These are phyloP conservation scores for Hesperia comma DNA, from an alignment of 2,888 invertebrate species.

Conservation along the genomic window DNA sequence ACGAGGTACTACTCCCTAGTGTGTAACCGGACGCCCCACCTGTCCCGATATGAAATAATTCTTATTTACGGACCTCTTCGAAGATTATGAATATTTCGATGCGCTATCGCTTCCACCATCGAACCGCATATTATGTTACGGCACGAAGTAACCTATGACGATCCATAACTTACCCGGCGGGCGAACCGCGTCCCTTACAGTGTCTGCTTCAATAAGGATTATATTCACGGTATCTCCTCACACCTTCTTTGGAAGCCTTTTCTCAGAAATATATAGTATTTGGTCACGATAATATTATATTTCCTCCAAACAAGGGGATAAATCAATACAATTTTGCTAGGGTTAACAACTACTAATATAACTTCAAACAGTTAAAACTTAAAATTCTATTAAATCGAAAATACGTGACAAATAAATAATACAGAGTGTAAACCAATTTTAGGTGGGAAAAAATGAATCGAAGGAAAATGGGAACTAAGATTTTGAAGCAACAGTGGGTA, in stretches of 20 bases:
- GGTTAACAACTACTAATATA: slow-evolving; percentile 14
- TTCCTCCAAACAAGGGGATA: slow-evolving; percentile 33
- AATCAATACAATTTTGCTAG: slow-evolving; percentile 36
- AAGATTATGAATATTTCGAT: slow-evolving; percentile 76
- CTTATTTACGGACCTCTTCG: slow-evolving; percentile 77
- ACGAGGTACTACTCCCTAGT: slow-evolving; percentile 42
- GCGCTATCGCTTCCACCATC: slow-evolving; percentile 68
- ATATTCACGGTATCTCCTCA: slow-evolving; percentile 36
- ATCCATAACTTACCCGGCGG: slow-evolving; percentile 64
- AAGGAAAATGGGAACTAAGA: not conserved
- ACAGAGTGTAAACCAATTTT: too few relatives aligned
- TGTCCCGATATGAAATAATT: slow-evolving; percentile 77
- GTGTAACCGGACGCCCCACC: slow-evolving; percentile 79
- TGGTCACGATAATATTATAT: slow-evolving; percentile 37
- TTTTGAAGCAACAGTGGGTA: not conserved
- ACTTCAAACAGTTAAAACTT: too few relatives aligned
- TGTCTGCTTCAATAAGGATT: slow-evolving; percentile 46
- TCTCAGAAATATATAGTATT: slow-evolving; percentile 37
- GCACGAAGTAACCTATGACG: slow-evolving; percentile 61
- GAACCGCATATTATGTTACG: slow-evolving; percentile 75
- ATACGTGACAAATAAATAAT: too few relatives aligned
- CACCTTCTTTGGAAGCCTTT: slow-evolving; percentile 38
- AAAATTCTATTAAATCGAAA: too few relatives aligned
- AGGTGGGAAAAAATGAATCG: too few relatives aligned
- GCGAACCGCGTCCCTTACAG: slow-evolving; percentile 44